phyloP scores from a whole-genome alignment of 92 coral and sea anemone species.

The Bergia sp. region DNA sequence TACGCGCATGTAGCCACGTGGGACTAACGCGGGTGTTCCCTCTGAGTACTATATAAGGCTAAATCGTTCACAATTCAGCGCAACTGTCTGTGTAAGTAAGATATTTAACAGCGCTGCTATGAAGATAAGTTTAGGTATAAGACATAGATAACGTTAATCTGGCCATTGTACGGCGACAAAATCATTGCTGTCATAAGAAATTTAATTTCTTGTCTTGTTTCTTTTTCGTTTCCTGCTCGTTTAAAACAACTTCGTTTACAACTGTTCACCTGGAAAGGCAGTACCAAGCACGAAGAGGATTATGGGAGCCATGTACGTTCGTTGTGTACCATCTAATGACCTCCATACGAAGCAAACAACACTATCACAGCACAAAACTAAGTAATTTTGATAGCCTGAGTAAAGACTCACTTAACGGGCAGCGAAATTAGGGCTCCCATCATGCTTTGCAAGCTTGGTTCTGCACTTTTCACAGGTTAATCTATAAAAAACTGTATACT shows the following conservation, averaged over 20 bases:
- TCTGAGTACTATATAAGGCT: constrained; percentile 27
- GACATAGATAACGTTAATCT: constrained; percentile 6
- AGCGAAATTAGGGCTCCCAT: too few species aligned
- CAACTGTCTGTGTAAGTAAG: constrained; percentile 32
- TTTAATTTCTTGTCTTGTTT: constrained; percentile 12
- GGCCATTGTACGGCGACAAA: constrained; percentile 33
- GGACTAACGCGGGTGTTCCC: constrained; percentile 30
- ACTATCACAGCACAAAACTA: too few species aligned
- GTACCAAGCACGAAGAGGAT: too few species aligned
- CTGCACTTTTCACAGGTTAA: too few species aligned
- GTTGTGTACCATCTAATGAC: too few species aligned
- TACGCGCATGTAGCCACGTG: constrained; percentile 30
- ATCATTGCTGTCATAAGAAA: not conserved
- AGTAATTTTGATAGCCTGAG: too few species aligned
- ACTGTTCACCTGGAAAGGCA: too few species aligned
- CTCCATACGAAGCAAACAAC: too few species aligned
- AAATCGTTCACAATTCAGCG: constrained; percentile 39
- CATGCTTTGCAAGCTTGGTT: too few species aligned
- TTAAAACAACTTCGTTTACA: not conserved
- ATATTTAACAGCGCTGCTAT: constrained; percentile 1
- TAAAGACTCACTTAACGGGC: too few species aligned
- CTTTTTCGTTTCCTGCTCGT: constrained; percentile 14
- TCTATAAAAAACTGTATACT: not conserved
- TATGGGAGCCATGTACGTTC: too few species aligned
- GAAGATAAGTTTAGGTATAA: not conserved